Evolutionary conservation across 1,140 invertebrate species (phyloP).

Genomic region (Brachionus manjavacas): DNA sequence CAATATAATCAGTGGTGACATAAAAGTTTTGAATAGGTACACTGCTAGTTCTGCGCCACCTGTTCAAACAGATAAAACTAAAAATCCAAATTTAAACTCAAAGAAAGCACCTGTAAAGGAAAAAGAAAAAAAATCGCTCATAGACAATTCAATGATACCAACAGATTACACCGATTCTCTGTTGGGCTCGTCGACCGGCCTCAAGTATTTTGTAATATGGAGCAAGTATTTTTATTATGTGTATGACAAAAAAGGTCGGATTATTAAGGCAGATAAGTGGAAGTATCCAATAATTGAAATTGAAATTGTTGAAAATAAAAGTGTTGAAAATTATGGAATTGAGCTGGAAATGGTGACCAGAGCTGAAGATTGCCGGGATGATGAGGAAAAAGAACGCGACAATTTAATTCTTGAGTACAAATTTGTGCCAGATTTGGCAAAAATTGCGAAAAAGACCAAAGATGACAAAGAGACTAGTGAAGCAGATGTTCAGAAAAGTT

Average conservation of each 20-base stretch:
- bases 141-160: slow-evolving; percentile 9
- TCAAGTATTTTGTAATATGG: slow-evolving; percentile 38
- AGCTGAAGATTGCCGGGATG: slow-evolving; percentile 19
- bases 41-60: slow-evolving; percentile 64
- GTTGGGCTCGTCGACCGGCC: slow-evolving; percentile 20
- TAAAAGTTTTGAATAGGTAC: slow-evolving; percentile 60
- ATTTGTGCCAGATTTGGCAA: background rate
- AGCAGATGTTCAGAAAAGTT: background rate
- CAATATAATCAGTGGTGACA: slow-evolving; percentile 54
- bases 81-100: slow-evolving; percentile 47
- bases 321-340: slow-evolving; percentile 20
- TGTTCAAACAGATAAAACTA: slow-evolving; percentile 54
- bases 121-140: background rate
- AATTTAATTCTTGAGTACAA: slow-evolving; percentile 28
- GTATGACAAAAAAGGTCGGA: background rate
- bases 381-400: slow-evolving; percentile 41
- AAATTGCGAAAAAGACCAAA: slow-evolving; percentile 34
- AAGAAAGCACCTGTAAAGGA: slow-evolving; percentile 1
- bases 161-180: slow-evolving; percentile 30
- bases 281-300: slow-evolving; percentile 33
- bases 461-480: background rate
- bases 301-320: slow-evolving; percentile 32
- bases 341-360: slow-evolving; percentile 38
- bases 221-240: slow-evolving; percentile 36
- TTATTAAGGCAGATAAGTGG: slow-evolving; percentile 3